Base-by-base conservation (phyloP, 2,888 invertebrate species). In the Brachypalpus laphriformis region DNA sequence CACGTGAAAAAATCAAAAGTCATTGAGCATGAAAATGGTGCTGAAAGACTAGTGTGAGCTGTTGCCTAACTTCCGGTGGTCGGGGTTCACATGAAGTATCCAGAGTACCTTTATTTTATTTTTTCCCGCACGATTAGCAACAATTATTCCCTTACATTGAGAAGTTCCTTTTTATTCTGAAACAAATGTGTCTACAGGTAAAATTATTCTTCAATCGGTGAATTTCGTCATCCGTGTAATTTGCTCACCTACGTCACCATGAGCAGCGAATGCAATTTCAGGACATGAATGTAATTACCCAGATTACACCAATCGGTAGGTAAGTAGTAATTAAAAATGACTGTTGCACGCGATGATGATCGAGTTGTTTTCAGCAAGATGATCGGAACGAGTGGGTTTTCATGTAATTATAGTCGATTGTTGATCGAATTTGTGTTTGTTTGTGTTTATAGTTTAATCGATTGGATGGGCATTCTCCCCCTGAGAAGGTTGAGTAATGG, bases 1-100 rank as follows among this genome's bases (percentile, higher is more conserved):
- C 31, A 63, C 28, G 51, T 78, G 74, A 78, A 78, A 56, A 83
- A 83, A 83, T 78, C 61, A 68, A 78, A 74, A 83, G 68, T 74
- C 83, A 83, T 25, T 78, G 78, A 78, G 83, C 83, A 78, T 83
- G 83, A 83, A 78, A 74, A 78, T 68, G 14, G 54, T 68, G 42
- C 68, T 40, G 40, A 68, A 28, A 54, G 40, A 49, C 34, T 11
- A 37, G 65, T 22, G 16, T 20, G 47, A 70, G 1, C 8, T 22
- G 31, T 54, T 61, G 22, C 34, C 6, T 63, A 45, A 77, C 77
- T 70, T 77, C 77, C 77, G 77, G 56, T 47, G 66, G 14, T n/a
- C n/a, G n/a, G n/a, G n/a, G n/a, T n/a, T 25, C 56, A 45, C 54
- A 54, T 51, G 2, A 40, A 22, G 40, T 76, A 40, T 78, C 78